These are phyloP conservation scores for Suillia variegata DNA, from an alignment of 2,888 invertebrate genomes.

Conservation along the genomic window DNA sequence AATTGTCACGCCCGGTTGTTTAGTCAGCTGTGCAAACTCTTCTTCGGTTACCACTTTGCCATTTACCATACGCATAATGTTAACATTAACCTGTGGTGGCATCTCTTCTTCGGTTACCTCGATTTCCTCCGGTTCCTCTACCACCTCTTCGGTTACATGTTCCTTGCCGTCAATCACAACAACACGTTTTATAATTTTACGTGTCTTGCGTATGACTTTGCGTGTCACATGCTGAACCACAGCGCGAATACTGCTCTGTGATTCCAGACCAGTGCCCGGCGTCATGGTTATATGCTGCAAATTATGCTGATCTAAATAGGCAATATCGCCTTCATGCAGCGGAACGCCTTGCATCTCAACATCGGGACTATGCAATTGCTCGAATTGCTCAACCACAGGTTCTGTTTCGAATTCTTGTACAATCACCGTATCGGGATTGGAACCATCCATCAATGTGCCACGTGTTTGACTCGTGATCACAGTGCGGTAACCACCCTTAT, in stretches of 20 bases:
- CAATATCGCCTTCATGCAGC: constrained; percentile 60
- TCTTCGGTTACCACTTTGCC: constrained; percentile 60
- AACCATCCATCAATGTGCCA: constrained; percentile 46
- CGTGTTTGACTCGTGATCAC: constrained; percentile 45
- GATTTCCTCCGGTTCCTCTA: constrained; percentile 78
- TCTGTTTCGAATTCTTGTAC: constrained; percentile 53
- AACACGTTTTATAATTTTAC: constrained; percentile 76
- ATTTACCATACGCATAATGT: constrained; percentile 66
- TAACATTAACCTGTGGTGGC: constrained; percentile 60
- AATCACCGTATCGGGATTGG: constrained; percentile 43
- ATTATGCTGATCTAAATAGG: constrained; percentile 54
- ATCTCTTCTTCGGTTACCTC: constrained; percentile 52
- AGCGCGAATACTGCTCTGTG: constrained; percentile 66
- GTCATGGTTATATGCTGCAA: constrained; percentile 43
- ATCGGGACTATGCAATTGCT: constrained; percentile 36
- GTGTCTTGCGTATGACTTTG: constrained; percentile 74
- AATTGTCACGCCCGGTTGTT: constrained; percentile 52
- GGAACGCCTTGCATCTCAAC: constrained; percentile 56
- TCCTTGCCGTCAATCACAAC: constrained; percentile 84
- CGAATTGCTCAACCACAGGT: constrained; percentile 56
- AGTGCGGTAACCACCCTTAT: constrained; percentile 64
- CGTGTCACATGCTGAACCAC: constrained; percentile 83
- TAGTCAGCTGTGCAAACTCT: constrained; percentile 52
- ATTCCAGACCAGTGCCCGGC: constrained; percentile 24
- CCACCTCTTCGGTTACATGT: constrained; percentile 79